Evolutionary conservation across 2,797 vertebrate genomes (phyloP).

Genomic region (Martes flavigula): DNA sequence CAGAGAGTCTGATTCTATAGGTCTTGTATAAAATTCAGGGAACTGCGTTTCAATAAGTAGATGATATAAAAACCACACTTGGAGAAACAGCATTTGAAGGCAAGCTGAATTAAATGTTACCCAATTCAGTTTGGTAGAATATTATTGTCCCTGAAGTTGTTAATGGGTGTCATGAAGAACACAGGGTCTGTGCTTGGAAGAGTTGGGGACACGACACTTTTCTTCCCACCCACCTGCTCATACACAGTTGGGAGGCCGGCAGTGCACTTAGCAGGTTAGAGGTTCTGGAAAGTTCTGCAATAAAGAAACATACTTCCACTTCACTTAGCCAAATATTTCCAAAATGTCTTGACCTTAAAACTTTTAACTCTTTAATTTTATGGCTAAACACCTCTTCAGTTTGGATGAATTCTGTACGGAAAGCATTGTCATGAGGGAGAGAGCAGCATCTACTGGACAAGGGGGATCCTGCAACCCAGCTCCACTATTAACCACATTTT

Average conservation of each 20-base stretch:
- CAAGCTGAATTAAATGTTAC: background rate
- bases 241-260: background rate
- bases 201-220: background rate
- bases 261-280: background rate
- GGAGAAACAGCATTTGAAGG: slow-evolving; percentile 37
- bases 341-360: background rate
- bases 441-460: background rate
- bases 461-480: background rate
- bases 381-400: background rate
- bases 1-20: slow-evolving; percentile 41
- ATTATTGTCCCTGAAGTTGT: background rate
- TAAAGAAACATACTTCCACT: background rate
- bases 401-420: background rate
- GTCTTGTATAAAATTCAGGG: slow-evolving; percentile 45
- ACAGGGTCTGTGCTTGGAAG: background rate
- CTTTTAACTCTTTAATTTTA: background rate
- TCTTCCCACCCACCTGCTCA: background rate
- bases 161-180: background rate
- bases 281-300: background rate
- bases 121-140: background rate
- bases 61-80: background rate
- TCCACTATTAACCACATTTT: background rate
- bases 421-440: background rate
- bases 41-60: slow-evolving; percentile 35
- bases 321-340: slow-evolving; percentile 15